Evolutionary conservation across 2,797 vertebrate genomes (phyloP).

Genomic region (Catamblyrhynchus diadema): DNA sequence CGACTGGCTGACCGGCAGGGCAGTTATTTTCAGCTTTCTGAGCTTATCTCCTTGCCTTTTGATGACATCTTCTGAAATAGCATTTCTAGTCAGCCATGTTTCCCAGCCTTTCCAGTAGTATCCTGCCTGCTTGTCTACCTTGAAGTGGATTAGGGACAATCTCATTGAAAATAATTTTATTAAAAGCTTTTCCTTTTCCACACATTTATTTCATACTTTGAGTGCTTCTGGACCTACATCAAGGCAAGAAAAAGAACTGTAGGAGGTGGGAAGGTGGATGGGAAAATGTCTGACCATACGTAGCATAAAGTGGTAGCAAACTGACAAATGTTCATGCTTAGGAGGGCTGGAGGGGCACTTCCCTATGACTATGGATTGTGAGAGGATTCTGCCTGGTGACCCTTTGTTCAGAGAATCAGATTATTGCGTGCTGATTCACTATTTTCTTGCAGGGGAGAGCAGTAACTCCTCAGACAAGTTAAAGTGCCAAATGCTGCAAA

Average conservation of each 20-base stretch:
- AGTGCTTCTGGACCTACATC: neutral
- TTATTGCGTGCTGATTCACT: neutral
- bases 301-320: neutral
- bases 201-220: slow-evolving; percentile 38
- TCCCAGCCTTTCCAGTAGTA: slow-evolving; percentile 78
- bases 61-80: slow-evolving; percentile 82
- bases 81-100: slow-evolving; percentile 81
- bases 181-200: slow-evolving; percentile 31
- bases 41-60: slow-evolving; percentile 82
- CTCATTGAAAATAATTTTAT: slow-evolving; percentile 23
- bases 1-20: slow-evolving; percentile 64
- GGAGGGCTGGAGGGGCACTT: neutral
- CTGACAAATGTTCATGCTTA: neutral
- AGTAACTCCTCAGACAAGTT: neutral
- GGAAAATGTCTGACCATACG: neutral
- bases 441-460: neutral
- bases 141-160: neutral
- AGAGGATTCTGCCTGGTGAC: neutral
- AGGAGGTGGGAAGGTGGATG: neutral
- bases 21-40: slow-evolving; percentile 84
- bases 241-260: neutral
- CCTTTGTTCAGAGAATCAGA: neutral
- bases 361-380: neutral
- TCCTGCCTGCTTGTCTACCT: slow-evolving; percentile 16
- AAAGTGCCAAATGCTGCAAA: neutral